A percentile compares a stretch with the other conserved stretches of the same genome.
These are phyloP conservation scores for Sesia bembeciformis DNA, from an alignment of 2,888 invertebrate species.

Conservation along the genomic window DNA sequence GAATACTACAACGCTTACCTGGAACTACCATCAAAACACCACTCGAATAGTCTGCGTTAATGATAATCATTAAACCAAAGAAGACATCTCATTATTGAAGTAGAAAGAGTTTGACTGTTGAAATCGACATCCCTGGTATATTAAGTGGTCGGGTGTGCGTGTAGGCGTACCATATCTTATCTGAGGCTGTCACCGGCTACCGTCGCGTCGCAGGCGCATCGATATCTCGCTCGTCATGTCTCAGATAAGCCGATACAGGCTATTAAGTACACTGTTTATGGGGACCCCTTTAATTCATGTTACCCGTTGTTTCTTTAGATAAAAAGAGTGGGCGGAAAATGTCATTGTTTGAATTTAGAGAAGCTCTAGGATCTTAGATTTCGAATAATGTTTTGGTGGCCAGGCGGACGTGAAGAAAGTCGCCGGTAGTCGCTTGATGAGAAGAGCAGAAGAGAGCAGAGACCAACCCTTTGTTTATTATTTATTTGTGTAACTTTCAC, in stretches of 20 bases:
- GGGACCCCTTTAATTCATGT: conserved; percentile 5
- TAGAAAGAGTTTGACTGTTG: not conserved
- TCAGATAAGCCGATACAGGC: conserved; percentile 35
- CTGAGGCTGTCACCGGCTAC: conserved; percentile 37
- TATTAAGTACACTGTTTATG: conserved; percentile 40
- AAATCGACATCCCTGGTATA: not conserved
- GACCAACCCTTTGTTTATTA: too few species aligned
- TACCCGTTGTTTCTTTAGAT: not conserved
- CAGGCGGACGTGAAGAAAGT: too few species aligned
- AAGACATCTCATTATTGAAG: too few species aligned
- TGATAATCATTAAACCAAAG: too few species aligned
- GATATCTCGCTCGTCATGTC: conserved; percentile 38
- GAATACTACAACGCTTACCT: too few species aligned
- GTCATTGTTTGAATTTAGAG: not conserved
- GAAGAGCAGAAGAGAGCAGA: too few species aligned
- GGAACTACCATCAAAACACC: too few species aligned
- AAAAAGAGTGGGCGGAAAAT: not conserved
- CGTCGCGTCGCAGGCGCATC: conserved; percentile 28
- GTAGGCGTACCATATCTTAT: conserved; percentile 32
- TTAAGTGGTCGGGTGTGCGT: conserved; percentile 14
- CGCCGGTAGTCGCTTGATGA: too few species aligned
- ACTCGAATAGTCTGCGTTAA: too few species aligned
- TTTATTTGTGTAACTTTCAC: too few species aligned
- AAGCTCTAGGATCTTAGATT: too few species aligned
- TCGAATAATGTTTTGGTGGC: too few species aligned